phyloP scores from a whole-genome alignment of 2,797 vertebrate genomes.

The Acestrorhynchus altus region DNA sequence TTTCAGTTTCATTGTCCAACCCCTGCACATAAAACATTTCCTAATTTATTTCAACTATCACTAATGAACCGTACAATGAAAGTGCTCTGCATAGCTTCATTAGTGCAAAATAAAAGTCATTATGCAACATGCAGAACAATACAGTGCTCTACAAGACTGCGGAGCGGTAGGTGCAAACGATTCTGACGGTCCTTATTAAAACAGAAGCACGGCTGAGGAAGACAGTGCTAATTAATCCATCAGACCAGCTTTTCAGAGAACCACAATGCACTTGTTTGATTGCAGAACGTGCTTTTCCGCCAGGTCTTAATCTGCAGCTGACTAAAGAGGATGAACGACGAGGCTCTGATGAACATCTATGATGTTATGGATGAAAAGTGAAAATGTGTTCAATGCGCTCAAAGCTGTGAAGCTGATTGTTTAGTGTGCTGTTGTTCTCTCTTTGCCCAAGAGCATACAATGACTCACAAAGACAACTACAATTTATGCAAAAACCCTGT shows the following conservation, averaged over 20 bases:
- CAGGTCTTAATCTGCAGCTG: neutral
- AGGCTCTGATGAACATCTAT: neutral
- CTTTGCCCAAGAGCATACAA: conserved; percentile 19
- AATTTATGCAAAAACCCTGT: conserved; percentile 5
- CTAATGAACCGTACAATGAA: too few species aligned
- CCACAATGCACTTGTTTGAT: neutral
- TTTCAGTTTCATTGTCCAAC: too few species aligned
- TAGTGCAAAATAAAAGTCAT: neutral
- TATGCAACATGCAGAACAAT: neutral
- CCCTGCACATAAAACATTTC: too few species aligned
- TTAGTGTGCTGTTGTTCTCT: conserved; percentile 13
- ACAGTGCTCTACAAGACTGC: neutral
- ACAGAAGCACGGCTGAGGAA: neutral
- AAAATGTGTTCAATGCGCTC: conserved; percentile 2
- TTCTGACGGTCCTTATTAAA: neutral
- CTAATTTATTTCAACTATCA: too few species aligned
- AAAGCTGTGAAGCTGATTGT: neutral
- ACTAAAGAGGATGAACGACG: neutral
- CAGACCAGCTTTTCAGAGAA: conserved; percentile 7
- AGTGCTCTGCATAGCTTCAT: neutral
- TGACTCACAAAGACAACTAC: conserved; percentile 20
- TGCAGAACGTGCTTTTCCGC: neutral
- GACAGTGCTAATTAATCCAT: conserved; percentile 26
- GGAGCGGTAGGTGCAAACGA: neutral
- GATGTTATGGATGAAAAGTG: neutral